These are phyloP conservation scores for Rynchops niger DNA, from an alignment of 2,113 vertebrate genomes.

Conservation along the genomic window DNA sequence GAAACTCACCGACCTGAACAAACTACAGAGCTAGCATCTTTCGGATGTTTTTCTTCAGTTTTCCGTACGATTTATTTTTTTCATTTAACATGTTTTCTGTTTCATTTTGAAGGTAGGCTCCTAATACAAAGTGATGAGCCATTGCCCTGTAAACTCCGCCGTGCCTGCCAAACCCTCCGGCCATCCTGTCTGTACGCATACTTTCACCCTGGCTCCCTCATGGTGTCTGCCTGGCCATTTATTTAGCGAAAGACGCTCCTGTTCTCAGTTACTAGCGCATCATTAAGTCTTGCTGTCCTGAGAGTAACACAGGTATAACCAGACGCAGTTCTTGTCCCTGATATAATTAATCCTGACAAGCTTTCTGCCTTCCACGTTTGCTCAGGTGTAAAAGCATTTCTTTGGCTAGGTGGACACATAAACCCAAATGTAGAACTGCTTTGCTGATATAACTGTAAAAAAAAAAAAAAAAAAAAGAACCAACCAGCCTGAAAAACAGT, in stretches of 20 bases:
- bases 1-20: slow-evolving; percentile 51
- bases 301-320: slow-evolving; percentile 40
- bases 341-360: slow-evolving; percentile 42
- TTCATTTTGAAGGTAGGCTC: slow-evolving; percentile 22
- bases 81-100: slow-evolving; percentile 58
- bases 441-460: neutral
- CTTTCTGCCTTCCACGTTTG: neutral
- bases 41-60: slow-evolving; percentile 58
- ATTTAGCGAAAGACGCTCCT: neutral
- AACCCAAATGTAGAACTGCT: neutral
- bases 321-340: slow-evolving; percentile 23
- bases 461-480: neutral
- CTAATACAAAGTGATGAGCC: slow-evolving; percentile 56
- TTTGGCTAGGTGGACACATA: neutral
- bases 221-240: slow-evolving; percentile 44
- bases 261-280: slow-evolving; percentile 41
- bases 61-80: slow-evolving; percentile 60
- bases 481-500: neutral
- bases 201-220: slow-evolving; percentile 14
- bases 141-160: neutral
- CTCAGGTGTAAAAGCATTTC: slow-evolving; percentile 24
- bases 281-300: slow-evolving; percentile 5
- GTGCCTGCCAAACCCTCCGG: slow-evolving; percentile 19
- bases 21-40: slow-evolving; percentile 55
- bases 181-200: slow-evolving; percentile 17